Evolutionary conservation across 1,140 invertebrate genomes (phyloP).

Genomic region (Pogonus chalceus): DNA sequence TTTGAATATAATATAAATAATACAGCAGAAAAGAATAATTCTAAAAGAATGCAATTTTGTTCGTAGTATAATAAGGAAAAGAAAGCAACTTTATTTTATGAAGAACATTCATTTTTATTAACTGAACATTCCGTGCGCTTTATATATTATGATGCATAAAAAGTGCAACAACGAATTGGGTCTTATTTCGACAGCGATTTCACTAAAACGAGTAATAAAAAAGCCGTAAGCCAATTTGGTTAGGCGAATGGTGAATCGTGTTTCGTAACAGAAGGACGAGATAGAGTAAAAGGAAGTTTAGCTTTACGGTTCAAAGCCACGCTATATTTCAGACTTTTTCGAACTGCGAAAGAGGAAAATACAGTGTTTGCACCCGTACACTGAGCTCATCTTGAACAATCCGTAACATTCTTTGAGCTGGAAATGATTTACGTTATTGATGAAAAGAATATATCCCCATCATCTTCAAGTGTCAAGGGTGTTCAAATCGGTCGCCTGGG

Average conservation of each 20-base stretch:
- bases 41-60: no score
- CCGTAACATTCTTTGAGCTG: conserved; percentile 4
- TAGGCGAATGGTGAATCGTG: not conserved
- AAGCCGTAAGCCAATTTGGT: not conserved
- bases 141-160: no score
- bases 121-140: no score
- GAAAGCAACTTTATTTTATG: no score
- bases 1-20: no score
- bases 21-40: no score
- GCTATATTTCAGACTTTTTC: not conserved
- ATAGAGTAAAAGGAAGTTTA: not conserved
- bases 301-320: not conserved
- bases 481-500: conserved; percentile 1
- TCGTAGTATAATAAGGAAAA: no score
- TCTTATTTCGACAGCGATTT: not conserved
- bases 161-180: no score
- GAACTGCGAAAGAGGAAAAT: not conserved
- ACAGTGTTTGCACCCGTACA: not conserved
- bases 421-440: conserved; percentile 7
- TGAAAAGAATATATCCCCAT: conserved; percentile 5
- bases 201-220: not conserved
- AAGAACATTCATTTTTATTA: no score
- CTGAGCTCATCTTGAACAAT: conserved; percentile 4
- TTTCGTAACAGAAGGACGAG: not conserved
- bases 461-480: conserved; percentile 6